phyloP scores from a whole-genome alignment of 2,797 vertebrate species.

The Gastrophryne carolinensis region DNA sequence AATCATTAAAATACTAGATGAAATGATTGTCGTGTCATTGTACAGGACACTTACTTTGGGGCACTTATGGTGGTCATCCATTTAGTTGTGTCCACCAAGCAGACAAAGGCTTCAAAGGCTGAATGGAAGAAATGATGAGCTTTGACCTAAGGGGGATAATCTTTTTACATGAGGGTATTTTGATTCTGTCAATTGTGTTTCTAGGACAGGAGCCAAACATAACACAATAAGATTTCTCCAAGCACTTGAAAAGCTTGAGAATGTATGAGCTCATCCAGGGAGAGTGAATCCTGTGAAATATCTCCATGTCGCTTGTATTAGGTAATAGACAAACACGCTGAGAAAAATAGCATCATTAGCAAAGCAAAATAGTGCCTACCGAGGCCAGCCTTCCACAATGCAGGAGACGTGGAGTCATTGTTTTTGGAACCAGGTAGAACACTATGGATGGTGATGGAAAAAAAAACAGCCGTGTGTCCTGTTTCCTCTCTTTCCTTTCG shows the following conservation, averaged over 20 bases:
- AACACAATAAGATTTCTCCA: slow-evolving; percentile 61
- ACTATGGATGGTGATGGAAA: not conserved
- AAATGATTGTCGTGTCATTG: no score
- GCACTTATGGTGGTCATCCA: not conserved
- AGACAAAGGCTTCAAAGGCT: slow-evolving; percentile 49
- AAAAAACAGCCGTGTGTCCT: not conserved
- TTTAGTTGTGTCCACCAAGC: not conserved
- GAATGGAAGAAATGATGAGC: slow-evolving; percentile 49
- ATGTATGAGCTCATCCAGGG: slow-evolving; percentile 57
- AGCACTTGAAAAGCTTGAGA: slow-evolving; percentile 57
- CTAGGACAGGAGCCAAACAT: slow-evolving; percentile 62
- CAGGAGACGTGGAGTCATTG: slow-evolving; percentile 24
- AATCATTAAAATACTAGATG: no score
- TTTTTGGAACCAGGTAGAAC: slow-evolving; percentile 39
- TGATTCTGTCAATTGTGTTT: slow-evolving; percentile 65
- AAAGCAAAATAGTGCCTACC: slow-evolving; percentile 7
- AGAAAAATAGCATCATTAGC: slow-evolving; percentile 35
- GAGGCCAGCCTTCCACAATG: slow-evolving; percentile 1
- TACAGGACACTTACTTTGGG: no score
- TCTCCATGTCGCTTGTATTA: slow-evolving; percentile 11
- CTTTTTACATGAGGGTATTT: slow-evolving; percentile 58
- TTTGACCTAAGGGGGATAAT: slow-evolving; percentile 53
- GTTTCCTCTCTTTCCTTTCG: slow-evolving; percentile 27
- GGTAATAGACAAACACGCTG: slow-evolving; percentile 31
- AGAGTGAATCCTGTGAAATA: slow-evolving; percentile 56